Conservation (phyloP, 2,113 vertebrate species). For the Nothoprocta perdicaria region DNA sequence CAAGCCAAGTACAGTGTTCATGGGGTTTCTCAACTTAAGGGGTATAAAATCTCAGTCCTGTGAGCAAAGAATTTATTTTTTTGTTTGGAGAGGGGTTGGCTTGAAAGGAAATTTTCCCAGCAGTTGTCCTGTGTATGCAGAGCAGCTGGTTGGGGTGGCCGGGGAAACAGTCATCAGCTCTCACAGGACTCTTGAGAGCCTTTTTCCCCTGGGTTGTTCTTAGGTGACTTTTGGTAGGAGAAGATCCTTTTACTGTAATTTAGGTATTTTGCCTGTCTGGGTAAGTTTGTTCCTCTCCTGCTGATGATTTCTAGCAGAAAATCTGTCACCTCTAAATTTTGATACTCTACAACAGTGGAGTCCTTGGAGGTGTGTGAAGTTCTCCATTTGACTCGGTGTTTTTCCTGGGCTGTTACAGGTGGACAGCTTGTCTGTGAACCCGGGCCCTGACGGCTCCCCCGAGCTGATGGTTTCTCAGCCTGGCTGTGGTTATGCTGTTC, state of each 20-base stretch:
- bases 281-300: background rate
- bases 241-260: background rate
- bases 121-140: background rate
- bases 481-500: constrained; percentile 92
- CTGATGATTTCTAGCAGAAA: background rate
- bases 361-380: background rate
- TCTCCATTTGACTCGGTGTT: background rate
- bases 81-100: background rate
- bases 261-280: background rate
- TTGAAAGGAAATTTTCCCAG: background rate
- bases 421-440: constrained; percentile 94
- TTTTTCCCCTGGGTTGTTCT: background rate
- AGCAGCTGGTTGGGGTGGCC: background rate
- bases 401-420: constrained; percentile 79
- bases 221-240: background rate
- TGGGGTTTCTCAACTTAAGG: background rate
- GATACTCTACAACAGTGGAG: background rate
- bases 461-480: constrained; percentile 98
- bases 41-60: background rate
- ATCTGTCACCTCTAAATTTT: background rate
- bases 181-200: background rate
- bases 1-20: background rate
- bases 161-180: background rate
- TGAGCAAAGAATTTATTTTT: background rate
- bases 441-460: constrained; percentile 85